These are phyloP conservation scores for Malurus alboscapulatus DNA, from an alignment of 2,113 vertebrate species.

Conservation along the genomic window DNA sequence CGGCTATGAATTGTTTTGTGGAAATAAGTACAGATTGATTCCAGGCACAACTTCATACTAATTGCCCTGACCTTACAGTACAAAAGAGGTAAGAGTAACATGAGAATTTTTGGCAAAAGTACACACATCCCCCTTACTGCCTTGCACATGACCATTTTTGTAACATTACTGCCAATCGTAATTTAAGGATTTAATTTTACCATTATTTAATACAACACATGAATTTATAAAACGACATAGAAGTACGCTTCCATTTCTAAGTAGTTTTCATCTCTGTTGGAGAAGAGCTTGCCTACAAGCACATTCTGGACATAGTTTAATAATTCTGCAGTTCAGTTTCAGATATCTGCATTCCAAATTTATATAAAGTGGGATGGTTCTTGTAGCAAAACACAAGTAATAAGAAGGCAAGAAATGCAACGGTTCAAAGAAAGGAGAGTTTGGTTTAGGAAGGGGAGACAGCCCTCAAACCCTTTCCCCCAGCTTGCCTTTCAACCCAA, in stretches of 20 bases:
- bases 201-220: neutral
- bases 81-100: neutral
- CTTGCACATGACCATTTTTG: neutral
- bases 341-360: neutral
- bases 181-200: neutral
- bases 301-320: neutral
- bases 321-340: neutral
- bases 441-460: neutral
- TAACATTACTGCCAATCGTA: neutral
- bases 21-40: neutral
- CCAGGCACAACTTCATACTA: neutral
- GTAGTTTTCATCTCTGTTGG: neutral
- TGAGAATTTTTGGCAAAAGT: neutral
- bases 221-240: neutral
- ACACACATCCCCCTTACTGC: neutral
- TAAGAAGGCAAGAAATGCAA: neutral
- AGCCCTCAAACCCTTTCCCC: neutral
- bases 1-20: neutral
- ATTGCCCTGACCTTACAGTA: neutral
- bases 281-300: neutral
- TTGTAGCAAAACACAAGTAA: neutral
- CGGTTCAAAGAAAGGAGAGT: neutral
- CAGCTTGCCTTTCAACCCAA: neutral
- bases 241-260: neutral
- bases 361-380: neutral